Evolutionary conservation across 2,113 vertebrate species (phyloP).

Genomic region (Macaca mulatta): DNA sequence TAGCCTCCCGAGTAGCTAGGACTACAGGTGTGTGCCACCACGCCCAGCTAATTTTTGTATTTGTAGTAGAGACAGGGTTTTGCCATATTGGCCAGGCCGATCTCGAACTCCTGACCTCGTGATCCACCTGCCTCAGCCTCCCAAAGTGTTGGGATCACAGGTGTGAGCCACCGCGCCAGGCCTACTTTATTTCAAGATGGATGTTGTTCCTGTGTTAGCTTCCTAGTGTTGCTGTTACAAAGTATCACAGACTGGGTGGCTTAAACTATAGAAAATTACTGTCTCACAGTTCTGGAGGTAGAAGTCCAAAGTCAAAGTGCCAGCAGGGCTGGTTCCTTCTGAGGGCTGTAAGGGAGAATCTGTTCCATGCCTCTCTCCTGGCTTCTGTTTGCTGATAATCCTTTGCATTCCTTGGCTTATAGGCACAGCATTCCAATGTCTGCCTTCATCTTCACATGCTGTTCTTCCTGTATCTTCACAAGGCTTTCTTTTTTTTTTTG

Average conservation of each 20-base stretch:
- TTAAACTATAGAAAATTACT: not conserved
- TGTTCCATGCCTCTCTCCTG: not conserved
- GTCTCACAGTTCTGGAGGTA: not conserved
- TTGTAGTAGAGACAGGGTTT: too few species aligned
- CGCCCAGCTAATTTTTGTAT: too few species aligned
- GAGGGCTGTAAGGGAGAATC: not conserved
- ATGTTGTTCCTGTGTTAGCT: not conserved
- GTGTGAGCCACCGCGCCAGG: accelerated
- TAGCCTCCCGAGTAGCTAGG: too few species aligned
- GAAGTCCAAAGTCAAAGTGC: not conserved
- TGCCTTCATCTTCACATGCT: not conserved
- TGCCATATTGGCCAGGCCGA: too few species aligned
- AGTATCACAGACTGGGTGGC: not conserved
- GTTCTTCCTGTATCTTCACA: not conserved
- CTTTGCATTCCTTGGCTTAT: not conserved
- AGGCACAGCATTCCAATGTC: not conserved
- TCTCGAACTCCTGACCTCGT: too few species aligned
- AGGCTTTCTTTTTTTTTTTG: too few species aligned
- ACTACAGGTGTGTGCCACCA: too few species aligned
- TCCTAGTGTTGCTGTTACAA: not conserved
- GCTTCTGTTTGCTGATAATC: not conserved
- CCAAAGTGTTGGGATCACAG: too few species aligned
- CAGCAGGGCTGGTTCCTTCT: not conserved
- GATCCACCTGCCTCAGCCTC: too few species aligned
- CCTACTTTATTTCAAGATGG: not conserved